Base-by-base conservation (phyloP, 2,888 invertebrate genomes). In the Arctia plantaginis region DNA sequence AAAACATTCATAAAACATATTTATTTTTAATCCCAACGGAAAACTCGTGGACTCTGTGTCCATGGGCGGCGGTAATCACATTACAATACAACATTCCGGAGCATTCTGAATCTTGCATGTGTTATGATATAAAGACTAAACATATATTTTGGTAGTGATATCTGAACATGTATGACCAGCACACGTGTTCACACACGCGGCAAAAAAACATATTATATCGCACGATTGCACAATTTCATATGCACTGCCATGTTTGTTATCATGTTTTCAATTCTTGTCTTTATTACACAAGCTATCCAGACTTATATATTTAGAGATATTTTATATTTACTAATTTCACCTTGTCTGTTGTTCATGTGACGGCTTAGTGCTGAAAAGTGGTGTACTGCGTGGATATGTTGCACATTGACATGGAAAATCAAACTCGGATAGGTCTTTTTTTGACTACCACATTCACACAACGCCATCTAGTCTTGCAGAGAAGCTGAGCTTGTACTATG, bases 221-320 rank as follows among this genome's bases (percentile, higher is more conserved):
- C 12, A 51, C 66, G 70, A 74, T 74, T 74, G 66, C 69, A 73
- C 70, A 59, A 71, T 39, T 67, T 35, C 71, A 74, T 67, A 74
- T 74, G 70, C 66, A 35, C 44, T 44, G 23, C 13, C 69, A 74
- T 41, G 67, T 39, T 67, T 30, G 47, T 67, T 67, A 74, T 67
- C 74, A 71, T 62, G 64, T 23, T 39, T 27, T 18, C 30, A 71
- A 62, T 71, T 69, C 69, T 71, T 71, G 71, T 67, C 66, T 70
- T 70, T 47, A 44, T 15, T 20, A 66, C 47, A 59, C 35, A 47
- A 59, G 39, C 66, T n/a, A 23, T 59, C 10, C 33, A 35, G 65
- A 27, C 15, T 66, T 23, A 23, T 66, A 15, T 33, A 64, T 33
- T 35, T 35, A 35, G n/a, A n/a, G n/a, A 15, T 30, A 33, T 20